Evolutionary conservation across 1,140 invertebrate species (phyloP), one percentile per base, ranked within the genome.

Genomic region (Pseudomyrmex cubaensis): DNA sequence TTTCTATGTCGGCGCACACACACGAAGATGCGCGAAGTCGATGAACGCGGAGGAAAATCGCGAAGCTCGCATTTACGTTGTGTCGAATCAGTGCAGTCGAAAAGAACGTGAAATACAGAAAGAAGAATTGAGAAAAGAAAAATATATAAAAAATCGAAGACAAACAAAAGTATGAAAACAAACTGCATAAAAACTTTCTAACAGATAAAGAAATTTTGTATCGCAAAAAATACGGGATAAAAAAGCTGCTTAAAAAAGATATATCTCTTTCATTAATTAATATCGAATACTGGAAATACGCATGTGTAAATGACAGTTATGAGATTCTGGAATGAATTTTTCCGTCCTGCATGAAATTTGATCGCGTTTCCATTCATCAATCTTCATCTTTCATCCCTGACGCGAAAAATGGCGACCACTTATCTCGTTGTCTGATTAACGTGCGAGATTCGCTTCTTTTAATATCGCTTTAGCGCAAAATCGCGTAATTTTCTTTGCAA

Each of bases 371-470:
- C 52, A 57, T 70, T 69, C 54, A 80, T 80, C 76, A 80, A 80
- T 80, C 76, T 80, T 72, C 76, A 80, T 80, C 76, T 72, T 70
- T 80, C 76, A 80, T 72, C 54, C 20, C n/a, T 50, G 44, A 4
- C 25, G 74, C 72, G 56, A 72, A 80, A 80, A 80, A 80, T 48
- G 76, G 59, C 76, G 66, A 67, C 44, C 54, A 80, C 76, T 70
- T 70, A 77, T 77, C 64, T 70, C 54, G 20, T 20, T 54, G 54
- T 59, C 56, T 22, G 44, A 59, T 72, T 67, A 59, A 66, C 62
- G 50, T 35, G 13, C 61, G 48, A 50, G 17, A 13, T 8, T 64
- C 7, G 3, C 12, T 22, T 46, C 44, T 25, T 44, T 35, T 48
- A n/a, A 50, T 64, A 54, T 57, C 35, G 35, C 62, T 69, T 77